Percentiles rank a stretch among this genome's conserved stretches.
Evolutionary conservation across 2,797 vertebrate genomes (phyloP).

Genomic region (Diplodus puntazzo): DNA sequence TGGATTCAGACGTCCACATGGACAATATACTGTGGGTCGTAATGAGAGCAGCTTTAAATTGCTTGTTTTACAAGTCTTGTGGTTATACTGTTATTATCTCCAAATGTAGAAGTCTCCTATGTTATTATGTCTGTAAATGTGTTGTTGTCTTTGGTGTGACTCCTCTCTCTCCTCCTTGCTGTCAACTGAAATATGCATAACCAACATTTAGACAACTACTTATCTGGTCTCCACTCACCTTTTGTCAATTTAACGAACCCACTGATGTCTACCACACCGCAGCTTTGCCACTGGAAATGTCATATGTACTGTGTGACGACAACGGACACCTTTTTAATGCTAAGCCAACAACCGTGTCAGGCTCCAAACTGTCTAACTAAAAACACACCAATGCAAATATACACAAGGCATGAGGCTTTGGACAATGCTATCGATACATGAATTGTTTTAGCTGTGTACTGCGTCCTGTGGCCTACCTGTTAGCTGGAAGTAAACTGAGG

Average conservation of each 20-base stretch:
- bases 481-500: no score
- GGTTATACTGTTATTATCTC: background rate
- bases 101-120: background rate
- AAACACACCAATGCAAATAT: slow-evolving; percentile 58
- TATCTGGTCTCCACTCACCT: slow-evolving; percentile 44
- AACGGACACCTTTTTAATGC: slow-evolving; percentile 34
- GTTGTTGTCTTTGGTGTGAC: slow-evolving; percentile 14
- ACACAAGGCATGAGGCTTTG: background rate
- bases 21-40: background rate
- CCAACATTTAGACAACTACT: slow-evolving; percentile 69
- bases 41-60: background rate
- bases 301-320: slow-evolving; percentile 12
- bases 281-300: slow-evolving; percentile 14
- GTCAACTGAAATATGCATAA: slow-evolving; percentile 31
- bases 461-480: background rate
- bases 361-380: slow-evolving; percentile 41
- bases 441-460: slow-evolving; percentile 22
- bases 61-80: background rate
- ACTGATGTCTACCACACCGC: background rate
- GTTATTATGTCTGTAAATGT: slow-evolving; percentile 1
- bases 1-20: slow-evolving; percentile 7
- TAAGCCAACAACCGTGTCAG: slow-evolving; percentile 58
- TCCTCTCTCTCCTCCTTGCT: slow-evolving; percentile 30
- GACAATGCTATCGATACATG: slow-evolving; percentile 5
- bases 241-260: slow-evolving; percentile 42